Evolutionary conservation across 2,113 vertebrate species (phyloP), one percentile per base, ranked within the genome.

Genomic region (Cyrtonyx montezumae): DNA sequence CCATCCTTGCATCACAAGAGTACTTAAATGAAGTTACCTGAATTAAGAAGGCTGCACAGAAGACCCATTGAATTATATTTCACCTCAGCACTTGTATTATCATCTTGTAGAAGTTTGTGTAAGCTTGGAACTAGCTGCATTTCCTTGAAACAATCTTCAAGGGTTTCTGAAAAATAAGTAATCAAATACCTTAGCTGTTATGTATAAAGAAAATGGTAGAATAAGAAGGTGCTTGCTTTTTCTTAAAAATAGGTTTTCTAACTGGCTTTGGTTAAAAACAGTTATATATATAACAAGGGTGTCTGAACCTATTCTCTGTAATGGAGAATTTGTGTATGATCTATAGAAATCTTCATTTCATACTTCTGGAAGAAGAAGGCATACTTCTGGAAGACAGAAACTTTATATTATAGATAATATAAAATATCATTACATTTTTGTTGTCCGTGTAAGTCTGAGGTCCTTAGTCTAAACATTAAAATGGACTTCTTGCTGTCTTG

Each of bases 31-130:
- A 71, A 55, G 90, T 96, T 97, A 99, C 98, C 97, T 92, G 98
- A 98, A 91, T 98, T 98, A 70, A 98, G 96, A 85, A 99, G 97
- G 90, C 98, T 98, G 97, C 98, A 98, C 95, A 99, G 84, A 77
- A 99, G 98, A 37, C 97, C 96, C 83, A 99, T 93, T 76, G 98
- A 97, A 61, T 98, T 98, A 88, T 98, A 98, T 96, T 98, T 98
- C 97, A 99, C 98, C 78, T 99, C 98, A 8, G 98, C 97, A 6
- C 98, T 98, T 46, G 98, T 98, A 5, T 95, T 96, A 14, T 98
- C 98, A 74, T 98, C 98, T 66, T 96, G 98, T 81, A 99, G 90
- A 96, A 98, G 97, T 84, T 97, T 98, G 88, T 98, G 98, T 79
- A 99, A 95, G 56, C 94, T 97, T 73, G 97, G 95, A 61, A 99